Evolutionary conservation across 2,113 vertebrate species (phyloP).

Genomic region (Crotophaga sulcirostris): DNA sequence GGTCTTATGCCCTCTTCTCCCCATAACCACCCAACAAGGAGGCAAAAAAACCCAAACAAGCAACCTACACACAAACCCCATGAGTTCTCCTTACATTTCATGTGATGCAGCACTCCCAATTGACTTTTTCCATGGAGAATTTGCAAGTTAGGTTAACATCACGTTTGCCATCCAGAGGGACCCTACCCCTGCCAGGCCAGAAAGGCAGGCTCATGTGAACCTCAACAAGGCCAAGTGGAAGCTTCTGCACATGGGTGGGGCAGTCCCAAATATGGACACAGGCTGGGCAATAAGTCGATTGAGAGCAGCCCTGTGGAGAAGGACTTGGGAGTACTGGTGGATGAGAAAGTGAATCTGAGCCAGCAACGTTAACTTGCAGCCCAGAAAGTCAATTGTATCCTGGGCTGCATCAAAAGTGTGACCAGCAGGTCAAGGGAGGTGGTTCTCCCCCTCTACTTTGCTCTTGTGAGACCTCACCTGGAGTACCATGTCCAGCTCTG

Average conservation of each 20-base stretch:
- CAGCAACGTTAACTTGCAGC: fast-evolving
- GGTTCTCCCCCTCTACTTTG: background rate
- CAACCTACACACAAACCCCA: background rate
- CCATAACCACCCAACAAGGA: background rate
- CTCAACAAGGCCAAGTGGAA: background rate
- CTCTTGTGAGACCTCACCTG: background rate
- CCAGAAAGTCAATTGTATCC: background rate
- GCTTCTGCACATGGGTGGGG: fast-evolving
- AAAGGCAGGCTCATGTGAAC: fast-evolving
- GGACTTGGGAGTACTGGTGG: too few species aligned
- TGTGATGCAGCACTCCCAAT: background rate
- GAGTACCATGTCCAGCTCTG: background rate
- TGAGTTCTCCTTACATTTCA: background rate
- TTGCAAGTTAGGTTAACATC: background rate
- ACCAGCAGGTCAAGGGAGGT: background rate
- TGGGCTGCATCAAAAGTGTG: background rate
- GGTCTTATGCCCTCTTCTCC: background rate
- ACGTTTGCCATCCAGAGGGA: background rate
- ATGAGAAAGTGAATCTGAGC: background rate
- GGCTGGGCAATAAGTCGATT: background rate
- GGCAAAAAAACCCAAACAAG: background rate
- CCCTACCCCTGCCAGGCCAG: background rate
- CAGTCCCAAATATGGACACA: background rate
- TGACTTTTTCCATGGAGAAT: background rate
- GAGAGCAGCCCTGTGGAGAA: background rate